A percentile compares a stretch with the other conserved stretches of the same genome.
phyloP scores from a whole-genome alignment of 1,140 invertebrate genomes.

The Lucilia sericata region DNA sequence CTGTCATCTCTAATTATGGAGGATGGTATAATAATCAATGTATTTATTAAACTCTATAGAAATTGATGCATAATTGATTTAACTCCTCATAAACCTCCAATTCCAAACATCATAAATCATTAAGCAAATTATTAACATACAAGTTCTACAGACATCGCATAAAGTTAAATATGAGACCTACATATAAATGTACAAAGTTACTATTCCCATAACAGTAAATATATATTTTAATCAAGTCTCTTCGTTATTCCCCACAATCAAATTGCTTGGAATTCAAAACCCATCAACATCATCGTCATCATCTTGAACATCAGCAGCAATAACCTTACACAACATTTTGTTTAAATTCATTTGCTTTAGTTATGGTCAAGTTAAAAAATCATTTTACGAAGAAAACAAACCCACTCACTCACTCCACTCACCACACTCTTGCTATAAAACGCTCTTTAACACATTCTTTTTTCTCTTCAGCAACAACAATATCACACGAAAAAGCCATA shows the following conservation, averaged over 20 bases:
- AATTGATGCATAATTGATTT: too few relatives aligned
- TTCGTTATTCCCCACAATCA: neutral
- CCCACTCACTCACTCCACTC: neutral
- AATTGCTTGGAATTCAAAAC: neutral
- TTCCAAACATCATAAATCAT: too few relatives aligned
- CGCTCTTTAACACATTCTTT: neutral
- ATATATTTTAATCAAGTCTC: neutral
- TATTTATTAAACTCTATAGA: too few relatives aligned
- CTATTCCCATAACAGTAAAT: too few relatives aligned
- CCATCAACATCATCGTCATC: neutral
- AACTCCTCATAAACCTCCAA: too few relatives aligned
- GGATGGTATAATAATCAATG: too few relatives aligned
- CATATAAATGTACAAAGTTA: too few relatives aligned
- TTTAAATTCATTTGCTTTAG: neutral
- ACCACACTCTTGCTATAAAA: neutral
- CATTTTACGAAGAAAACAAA: neutral
- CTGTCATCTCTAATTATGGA: too few relatives aligned
- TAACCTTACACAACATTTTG: slow-evolving; percentile 39
- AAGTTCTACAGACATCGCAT: too few relatives aligned
- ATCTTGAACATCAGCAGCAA: neutral
- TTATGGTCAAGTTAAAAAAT: slow-evolving; percentile 21
- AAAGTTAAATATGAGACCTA: too few relatives aligned
- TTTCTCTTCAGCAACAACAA: slow-evolving; percentile 3
- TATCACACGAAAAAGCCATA: neutral
- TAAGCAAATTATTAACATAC: too few relatives aligned